Evolutionary conservation across 2,113 vertebrate genomes (phyloP), one percentile per base, ranked within the genome.

Genomic region (Holacanthus passer): DNA sequence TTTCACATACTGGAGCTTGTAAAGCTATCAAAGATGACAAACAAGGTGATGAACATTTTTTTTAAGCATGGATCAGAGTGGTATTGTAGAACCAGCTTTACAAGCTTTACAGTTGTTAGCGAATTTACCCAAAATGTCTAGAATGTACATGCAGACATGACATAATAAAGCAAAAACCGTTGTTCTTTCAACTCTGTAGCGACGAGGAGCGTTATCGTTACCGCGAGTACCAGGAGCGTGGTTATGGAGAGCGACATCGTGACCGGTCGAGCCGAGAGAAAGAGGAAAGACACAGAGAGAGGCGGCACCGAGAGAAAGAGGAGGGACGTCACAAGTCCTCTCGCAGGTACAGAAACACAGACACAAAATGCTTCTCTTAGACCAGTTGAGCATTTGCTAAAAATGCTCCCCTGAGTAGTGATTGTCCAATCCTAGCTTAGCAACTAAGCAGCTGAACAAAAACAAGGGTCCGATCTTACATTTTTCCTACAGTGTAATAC

Each of bases 311-410:
- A 81, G 98, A 99, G 87, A 99, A 99, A 79, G 98, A 99, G 81
- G 98, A 99, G 43, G 94, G 97, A 0, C 96, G 98, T 55, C 98
- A 99, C 95, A 99, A 99, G 95, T 99, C 98, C 22, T 99, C 98
- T 52, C 96, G 98, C 93, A 99, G 98, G 93, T 92, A 85, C 2
- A 45, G 5, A 7, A 70, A 19, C 19, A 37, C 37, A 64, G 43
- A 79, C 35, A 16, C 12, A 29, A n/a, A n/a, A n/a, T n/a, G n/a
- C n/a, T n/a, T n/a, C n/a, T n/a, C n/a, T 50, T 12, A 39, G 3
- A 43, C 19, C 59, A 2, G n/a, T n/a, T n/a, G n/a, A n/a, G n/a
- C n/a, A n/a, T n/a, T n/a, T n/a, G n/a, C n/a, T n/a, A n/a, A n/a
- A n/a, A n/a, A n/a, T n/a, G n/a, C n/a, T n/a, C n/a, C n/a, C n/a